Evolutionary conservation across 2,888 invertebrate species (phyloP), one percentile per base, ranked within the genome.

Genomic region (Drosophila mimetica): DNA sequence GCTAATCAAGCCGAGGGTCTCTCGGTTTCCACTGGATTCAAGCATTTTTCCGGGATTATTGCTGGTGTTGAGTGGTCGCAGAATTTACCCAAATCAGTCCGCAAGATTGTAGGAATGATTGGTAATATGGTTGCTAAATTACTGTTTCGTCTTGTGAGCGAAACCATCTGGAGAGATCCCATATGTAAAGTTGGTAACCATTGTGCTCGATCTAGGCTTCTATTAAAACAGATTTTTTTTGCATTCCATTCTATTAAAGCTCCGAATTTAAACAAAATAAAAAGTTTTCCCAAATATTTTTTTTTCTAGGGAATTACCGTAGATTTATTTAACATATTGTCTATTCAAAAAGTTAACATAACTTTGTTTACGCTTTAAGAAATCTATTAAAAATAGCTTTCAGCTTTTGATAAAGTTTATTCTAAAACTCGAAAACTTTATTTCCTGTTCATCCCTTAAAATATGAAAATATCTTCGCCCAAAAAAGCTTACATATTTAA

Each of bases 1-100:
- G 51, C 63, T 64, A 60, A 64, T 64, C 63, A 64, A 60, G 61
- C 51, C 63, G 44, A 37, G 63, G 51, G 47, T 50, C 50, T 50
- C 50, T 18, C 39, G 9, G 37, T 20, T 20, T 60, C 13, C 51
- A 51, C 41, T 64, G 63, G 63, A 60, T 60, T 50, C 28, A 34
- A 36, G 28, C 60, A 50, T 51, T 64, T 61, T 60, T 51, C 25
- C 16, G 51, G 51, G 36, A 50, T 16, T 22, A 36, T 30, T 16
- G 34, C 42, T 44, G 42, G 36, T 51, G 36, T 51, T 36, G 60
- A 64, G 50, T 50, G 63, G 42, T 42, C 16, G 9, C 14, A 8
- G 41, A 58, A 42, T 59, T 18, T 14, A 20, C 25, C 8, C 59
- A 39, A 59, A 47, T 47, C 59, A 25, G 54, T 54, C 59, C 16